phyloP scores from a whole-genome alignment of 2,797 vertebrate species.

The Neostethus bicornis region DNA sequence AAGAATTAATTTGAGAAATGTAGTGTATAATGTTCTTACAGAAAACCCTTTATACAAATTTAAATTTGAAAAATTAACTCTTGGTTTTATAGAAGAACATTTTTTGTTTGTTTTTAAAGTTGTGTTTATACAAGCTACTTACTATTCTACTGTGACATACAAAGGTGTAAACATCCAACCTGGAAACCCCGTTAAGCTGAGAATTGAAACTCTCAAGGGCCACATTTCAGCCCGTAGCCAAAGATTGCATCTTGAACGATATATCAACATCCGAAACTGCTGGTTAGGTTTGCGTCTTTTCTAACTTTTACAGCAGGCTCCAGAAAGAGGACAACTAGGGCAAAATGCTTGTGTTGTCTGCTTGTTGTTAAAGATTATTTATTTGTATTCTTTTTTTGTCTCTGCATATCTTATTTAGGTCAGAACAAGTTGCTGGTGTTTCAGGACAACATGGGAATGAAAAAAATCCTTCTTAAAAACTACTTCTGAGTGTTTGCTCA shows the following conservation, averaged over 20 bases:
- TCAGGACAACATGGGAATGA: constrained; percentile 55
- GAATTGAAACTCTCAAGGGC: constrained; percentile 41
- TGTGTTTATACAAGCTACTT: constrained; percentile 5
- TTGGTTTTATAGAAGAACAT: constrained; percentile 3
- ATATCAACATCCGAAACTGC: constrained; percentile 25
- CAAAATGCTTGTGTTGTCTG: constrained; percentile 21
- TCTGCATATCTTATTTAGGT: constrained; percentile 28
- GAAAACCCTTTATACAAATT: not conserved
- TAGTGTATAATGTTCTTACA: not conserved
- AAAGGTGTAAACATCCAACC: constrained; percentile 32
- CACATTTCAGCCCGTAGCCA: constrained; percentile 30
- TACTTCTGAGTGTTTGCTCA: constrained; percentile 67
- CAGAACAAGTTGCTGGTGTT: constrained; percentile 53
- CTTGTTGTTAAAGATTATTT: constrained; percentile 7
- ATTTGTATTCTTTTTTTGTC: constrained; percentile 5
- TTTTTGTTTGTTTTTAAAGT: constrained; percentile 7
- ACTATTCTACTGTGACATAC: constrained; percentile 38
- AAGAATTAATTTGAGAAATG: not conserved
- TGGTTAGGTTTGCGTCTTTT: constrained; percentile 26
- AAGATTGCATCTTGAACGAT: constrained; percentile 20
- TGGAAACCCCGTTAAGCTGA: constrained; percentile 48
- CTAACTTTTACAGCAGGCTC: constrained; percentile 15
- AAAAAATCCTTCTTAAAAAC: constrained; percentile 64
- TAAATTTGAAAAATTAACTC: not conserved
- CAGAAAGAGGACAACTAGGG: constrained; percentile 12